Conservation (phyloP, 2,113 vertebrate species). For the Nesogale talazaci region DNA sequence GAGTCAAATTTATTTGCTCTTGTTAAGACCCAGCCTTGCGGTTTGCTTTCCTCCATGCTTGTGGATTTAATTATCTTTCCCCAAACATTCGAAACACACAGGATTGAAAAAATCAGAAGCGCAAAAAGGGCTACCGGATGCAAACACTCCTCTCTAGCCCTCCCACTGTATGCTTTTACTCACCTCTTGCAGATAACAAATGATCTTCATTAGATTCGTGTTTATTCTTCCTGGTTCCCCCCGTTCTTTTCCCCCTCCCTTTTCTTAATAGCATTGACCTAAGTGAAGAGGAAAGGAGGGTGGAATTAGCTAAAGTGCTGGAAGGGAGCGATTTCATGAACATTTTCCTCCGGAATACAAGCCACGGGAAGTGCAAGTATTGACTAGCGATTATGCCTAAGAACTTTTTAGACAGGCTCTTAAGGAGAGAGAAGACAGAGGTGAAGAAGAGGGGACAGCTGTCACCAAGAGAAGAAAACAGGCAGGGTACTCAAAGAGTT, state of each 20-base stretch:
- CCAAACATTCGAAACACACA: conserved; percentile 4
- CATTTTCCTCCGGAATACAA: neutral
- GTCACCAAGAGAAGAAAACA: neutral
- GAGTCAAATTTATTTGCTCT: neutral
- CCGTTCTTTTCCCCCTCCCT: too few species aligned
- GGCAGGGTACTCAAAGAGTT: neutral
- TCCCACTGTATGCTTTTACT: neutral
- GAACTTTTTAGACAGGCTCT: neutral
- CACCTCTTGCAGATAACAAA: neutral
- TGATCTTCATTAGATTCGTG: conserved; percentile 22
- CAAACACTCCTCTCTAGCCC: neutral
- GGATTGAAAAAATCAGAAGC: neutral
- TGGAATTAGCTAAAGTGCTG: neutral
- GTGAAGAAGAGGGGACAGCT: neutral
- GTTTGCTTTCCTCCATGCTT: neutral
- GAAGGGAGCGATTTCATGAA: neutral
- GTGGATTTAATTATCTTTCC: neutral
- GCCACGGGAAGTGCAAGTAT: neutral
- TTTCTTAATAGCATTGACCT: neutral
- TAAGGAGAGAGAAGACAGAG: neutral
- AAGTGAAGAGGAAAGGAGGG: neutral
- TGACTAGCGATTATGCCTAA: neutral
- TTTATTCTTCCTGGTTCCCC: neutral
- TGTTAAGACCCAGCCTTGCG: neutral
- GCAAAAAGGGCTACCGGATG: neutral